phyloP scores from a whole-genome alignment of 1,140 invertebrate genomes.

The Drosophila erecta region DNA sequence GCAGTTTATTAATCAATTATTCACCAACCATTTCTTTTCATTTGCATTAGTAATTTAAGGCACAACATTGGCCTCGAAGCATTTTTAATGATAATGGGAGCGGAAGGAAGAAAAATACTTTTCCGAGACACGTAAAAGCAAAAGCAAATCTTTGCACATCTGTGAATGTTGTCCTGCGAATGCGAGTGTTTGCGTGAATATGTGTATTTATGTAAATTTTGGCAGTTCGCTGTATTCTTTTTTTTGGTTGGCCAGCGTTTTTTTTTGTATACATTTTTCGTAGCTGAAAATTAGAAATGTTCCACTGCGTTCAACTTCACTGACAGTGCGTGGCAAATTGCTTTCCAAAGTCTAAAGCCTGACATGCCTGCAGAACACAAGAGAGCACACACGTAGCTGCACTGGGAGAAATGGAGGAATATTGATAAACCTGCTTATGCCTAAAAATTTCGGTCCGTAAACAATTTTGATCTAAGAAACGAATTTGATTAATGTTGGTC shows the following conservation, averaged over 20 bases:
- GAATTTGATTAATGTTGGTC: no score
- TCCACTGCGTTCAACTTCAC: constrained; percentile 80
- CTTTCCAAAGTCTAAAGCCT: constrained; percentile 78
- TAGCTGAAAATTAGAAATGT: constrained; percentile 83
- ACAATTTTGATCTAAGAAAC: no score
- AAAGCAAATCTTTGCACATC: constrained; percentile 65
- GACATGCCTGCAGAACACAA: constrained; percentile 19
- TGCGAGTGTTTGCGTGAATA: constrained; percentile 3
- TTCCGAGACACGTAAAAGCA: constrained; percentile 28
- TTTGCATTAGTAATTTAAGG: constrained; percentile 36
- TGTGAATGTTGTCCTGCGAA: constrained; percentile 40
- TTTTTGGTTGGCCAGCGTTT: constrained; percentile 50
- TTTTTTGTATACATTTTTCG: constrained; percentile 79
- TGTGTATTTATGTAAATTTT: constrained; percentile 48
- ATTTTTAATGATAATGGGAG: constrained; percentile 24
- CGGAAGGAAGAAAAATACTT: constrained; percentile 16
- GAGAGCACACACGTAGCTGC: constrained; percentile 24
- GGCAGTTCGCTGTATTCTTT: constrained; percentile 15
- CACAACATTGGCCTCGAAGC: neutral
- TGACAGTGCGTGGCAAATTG: constrained; percentile 82
- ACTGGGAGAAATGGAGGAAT: constrained; percentile 22
- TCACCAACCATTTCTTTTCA: constrained; percentile 20
- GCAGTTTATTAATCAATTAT: constrained; percentile 3
- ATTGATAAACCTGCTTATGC: neutral
- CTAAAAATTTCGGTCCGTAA: no score